Base-by-base conservation (phyloP, 2,888 invertebrate genomes). In the Psylliodes chrysocephalus region DNA sequence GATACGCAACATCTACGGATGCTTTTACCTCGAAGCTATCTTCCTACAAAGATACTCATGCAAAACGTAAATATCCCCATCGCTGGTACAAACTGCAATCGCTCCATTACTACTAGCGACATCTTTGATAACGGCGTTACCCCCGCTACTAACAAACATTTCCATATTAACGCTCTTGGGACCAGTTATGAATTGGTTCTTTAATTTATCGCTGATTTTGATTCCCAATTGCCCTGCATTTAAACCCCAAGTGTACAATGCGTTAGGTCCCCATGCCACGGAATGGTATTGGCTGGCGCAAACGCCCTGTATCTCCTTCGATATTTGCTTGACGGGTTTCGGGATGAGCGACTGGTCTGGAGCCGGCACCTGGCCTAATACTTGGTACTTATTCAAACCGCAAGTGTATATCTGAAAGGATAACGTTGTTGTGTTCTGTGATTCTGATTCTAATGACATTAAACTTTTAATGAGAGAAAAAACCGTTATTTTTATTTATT, bases 171-270 rank as follows among this genome's bases (percentile, higher is more conserved):
- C 86, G 71, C 81, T 72, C 77, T 84, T 87, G 0, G 88, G 88
- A 0, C 78, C 70, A 0, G 82, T 66, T 0, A 88, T 68, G 56
- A 78, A 77, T 56, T 78, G 78, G 10, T 85, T 85, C 12, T 69
- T 71, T 1, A 47, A 63, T 49, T 68, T 63, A 40, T 82, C 81
- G 35, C 68, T 70, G 78, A 82, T 85, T 67, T 83, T 83, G 69
- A 91, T 91, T 1, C 93, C 94, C 73, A 95, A 82, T 77, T 95
- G 95, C 0, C 95, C 95, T 54, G 88, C 86, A 83, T 95, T 93
- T 1, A 88, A 83, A 1, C 95, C 95, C 90, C 92, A 95, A 0
- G 92, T 90, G 79, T 88, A 93, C 0, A 94, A 81, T 0, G 85
- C 85, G 22, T 85, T 80, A 0, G 80, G 63, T 78, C 88, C 86